Percentiles rank a stretch among this genome's conserved stretches.
phyloP scores from a whole-genome alignment of 1,140 invertebrate genomes.

The Macrobrachium rosenbergii region DNA sequence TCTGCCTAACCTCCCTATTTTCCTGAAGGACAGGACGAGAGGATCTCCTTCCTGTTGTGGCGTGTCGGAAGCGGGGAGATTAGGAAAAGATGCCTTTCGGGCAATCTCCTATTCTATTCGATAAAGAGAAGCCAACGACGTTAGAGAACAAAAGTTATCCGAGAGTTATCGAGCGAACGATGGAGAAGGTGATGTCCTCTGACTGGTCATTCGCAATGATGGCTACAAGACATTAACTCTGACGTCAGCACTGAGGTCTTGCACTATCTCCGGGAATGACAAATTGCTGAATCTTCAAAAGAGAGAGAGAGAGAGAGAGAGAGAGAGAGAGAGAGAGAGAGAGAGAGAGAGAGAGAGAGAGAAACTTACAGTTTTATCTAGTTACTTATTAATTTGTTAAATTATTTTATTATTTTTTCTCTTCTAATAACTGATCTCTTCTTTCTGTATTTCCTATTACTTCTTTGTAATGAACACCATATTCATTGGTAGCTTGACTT shows the following conservation, averaged over 20 bases:
- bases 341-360: not conserved
- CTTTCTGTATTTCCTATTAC: too few species aligned
- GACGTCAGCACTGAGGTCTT: not conserved
- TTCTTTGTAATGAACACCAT: too few species aligned
- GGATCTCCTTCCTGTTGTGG: too few species aligned
- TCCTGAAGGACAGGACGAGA: too few species aligned
- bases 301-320: constrained; percentile 11
- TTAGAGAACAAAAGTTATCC: not conserved
- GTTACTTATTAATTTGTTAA: not conserved
- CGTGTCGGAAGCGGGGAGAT: constrained; percentile 10
- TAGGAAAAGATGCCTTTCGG: constrained; percentile 31
- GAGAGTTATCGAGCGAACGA: not conserved
- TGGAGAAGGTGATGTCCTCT: not conserved
- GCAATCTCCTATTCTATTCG: constrained; percentile 37
- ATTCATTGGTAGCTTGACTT: too few species aligned
- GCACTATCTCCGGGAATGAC: not conserved
- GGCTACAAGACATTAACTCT: not conserved
- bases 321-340: constrained; percentile 6
- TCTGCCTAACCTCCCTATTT: too few species aligned
- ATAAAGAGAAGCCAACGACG: constrained; percentile 21
- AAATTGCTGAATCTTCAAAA: not conserved
- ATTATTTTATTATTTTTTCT: too few species aligned
- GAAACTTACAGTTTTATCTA: too few species aligned
- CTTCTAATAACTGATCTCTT: too few species aligned
- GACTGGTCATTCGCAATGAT: not conserved